Evolutionary conservation across 2,888 invertebrate genomes (phyloP), one percentile per base, ranked within the genome.

Genomic region (Litoditis marina): DNA sequence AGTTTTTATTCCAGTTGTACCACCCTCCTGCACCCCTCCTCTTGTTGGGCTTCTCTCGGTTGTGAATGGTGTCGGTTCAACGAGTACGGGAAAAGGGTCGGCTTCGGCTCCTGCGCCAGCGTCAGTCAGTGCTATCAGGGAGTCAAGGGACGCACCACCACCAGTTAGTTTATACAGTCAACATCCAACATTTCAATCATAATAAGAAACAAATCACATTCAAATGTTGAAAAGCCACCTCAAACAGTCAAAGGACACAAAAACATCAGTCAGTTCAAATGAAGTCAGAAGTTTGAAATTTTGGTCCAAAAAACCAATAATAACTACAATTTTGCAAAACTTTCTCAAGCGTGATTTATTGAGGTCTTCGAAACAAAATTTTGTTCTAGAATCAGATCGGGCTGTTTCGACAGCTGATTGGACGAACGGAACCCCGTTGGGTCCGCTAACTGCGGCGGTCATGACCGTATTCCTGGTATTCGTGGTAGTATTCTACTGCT

Each of bases 41-140:
- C 52, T 16, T 7, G 78, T 32, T 22, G 51, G n/a, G 30, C 65
- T 7, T 28, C 60, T 36, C 30, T 46, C 16, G 60, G 60, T 11
- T 60, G 64, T 22, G 54, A 54, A 7, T 60, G 60, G 64, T 60
- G 60, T 27, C 46, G 31, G 13, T 54, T 53, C 28, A 49, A n/a
- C 19, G 16, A 22, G n/a, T 16, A 55, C 2, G 58, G 51, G 1
- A 28, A 39, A n/a, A n/a, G 22, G n/a, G 7, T 28, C 16, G 16
- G 25, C 6, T 19, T 31, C n/a, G 30, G 30, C 32, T n/a, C 22
- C 51, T 58, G 58, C 27, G 13, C 31, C 16, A 25, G 28, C 31
- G 32, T 53, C n/a, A 19, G 28, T 30, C 16, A 25, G 5, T 53
- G 58, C 28, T 58, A 58, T 53, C 50, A 58, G 5, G 58, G 58